Base-by-base conservation (phyloP, 1,140 invertebrate species). In the Wasmannia auropunctata region DNA sequence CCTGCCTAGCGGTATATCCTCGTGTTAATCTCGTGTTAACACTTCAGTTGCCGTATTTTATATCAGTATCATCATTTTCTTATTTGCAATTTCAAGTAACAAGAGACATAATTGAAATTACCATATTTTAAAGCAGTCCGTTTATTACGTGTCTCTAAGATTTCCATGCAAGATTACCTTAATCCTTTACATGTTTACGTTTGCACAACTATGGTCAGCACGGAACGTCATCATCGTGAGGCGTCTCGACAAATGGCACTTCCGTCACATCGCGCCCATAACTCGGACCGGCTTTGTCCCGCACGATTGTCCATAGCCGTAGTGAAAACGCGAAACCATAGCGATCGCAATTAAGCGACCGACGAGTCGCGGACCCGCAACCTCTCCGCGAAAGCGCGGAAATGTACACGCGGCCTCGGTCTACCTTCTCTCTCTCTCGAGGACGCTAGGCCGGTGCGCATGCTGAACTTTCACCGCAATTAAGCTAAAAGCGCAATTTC, bases 391-490 rank as follows among this genome's bases (percentile, higher is more conserved):
- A 67, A 22, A 80, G 25, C 37, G 43, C 49, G 62, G 79, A 75
- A 87, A 75, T 56, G 67, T 65, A 76, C 51, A 67, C 67, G 51
- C 60, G 72, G 63, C 46, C 76, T 31, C 75, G 25, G 51, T 56
- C 7, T 37, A 58, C 28, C 11, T 49, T 74, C 19, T 81, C 77
- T 43, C 34, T 37, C 37, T 34, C 37, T 40, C 40, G 37, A 72
- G 37, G 14, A 62, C 80, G 63, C n/a, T 65, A 65, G 3, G 37
- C 54, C 25, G 63, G n/a, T 31, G 67, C 31, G 58, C 79, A 72
- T 19, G 70, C 81, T 88, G 88, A 91, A 92, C 91, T 92, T 92
- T 92, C 91, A 92, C 91, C 88, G 90, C 86, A 86, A 91, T 90
- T 92, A 91, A 91, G 86, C 81, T 90, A 90, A 91, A 91, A 88